phyloP scores from a whole-genome alignment of 2,113 vertebrate genomes.

The Azemiops feae region DNA sequence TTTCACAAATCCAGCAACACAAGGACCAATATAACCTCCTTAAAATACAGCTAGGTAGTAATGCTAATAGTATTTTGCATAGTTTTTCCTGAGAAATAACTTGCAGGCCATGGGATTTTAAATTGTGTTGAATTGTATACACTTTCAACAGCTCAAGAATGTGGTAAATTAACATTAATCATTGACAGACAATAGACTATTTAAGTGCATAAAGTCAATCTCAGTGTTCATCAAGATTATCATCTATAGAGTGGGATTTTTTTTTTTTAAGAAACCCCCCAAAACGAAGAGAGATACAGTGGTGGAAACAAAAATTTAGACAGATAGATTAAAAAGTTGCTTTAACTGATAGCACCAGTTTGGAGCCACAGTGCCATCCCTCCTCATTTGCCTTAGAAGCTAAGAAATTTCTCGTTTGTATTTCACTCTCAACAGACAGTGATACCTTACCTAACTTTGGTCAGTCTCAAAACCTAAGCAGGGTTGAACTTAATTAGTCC shows the following conservation, averaged over 20 bases:
- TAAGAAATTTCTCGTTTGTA: not conserved
- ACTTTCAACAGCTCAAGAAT: not conserved
- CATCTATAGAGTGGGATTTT: not conserved
- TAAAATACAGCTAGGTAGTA: constrained; percentile 89
- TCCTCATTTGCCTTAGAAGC: not conserved
- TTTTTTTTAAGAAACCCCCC: not conserved
- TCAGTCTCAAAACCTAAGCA: not conserved
- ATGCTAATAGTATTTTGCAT: too few relatives aligned
- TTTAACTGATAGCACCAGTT: not conserved
- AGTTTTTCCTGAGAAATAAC: too few relatives aligned
- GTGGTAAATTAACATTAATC: not conserved
- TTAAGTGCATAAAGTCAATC: not conserved
- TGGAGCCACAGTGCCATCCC: not conserved
- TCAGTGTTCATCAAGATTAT: not conserved
- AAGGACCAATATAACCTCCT: constrained; percentile 98
- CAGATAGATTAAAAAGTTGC: not conserved
- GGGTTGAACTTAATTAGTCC: not conserved
- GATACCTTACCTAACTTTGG: not conserved
- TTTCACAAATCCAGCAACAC: constrained; percentile 93
- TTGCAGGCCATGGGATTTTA: not conserved
- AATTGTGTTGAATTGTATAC: not conserved
- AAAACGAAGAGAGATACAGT: not conserved
- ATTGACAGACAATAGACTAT: not conserved
- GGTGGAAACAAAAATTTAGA: not conserved
- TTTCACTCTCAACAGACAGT: not conserved